Conservation (phyloP, 2,113 vertebrate genomes). For the Halcyon malimbica region DNA sequence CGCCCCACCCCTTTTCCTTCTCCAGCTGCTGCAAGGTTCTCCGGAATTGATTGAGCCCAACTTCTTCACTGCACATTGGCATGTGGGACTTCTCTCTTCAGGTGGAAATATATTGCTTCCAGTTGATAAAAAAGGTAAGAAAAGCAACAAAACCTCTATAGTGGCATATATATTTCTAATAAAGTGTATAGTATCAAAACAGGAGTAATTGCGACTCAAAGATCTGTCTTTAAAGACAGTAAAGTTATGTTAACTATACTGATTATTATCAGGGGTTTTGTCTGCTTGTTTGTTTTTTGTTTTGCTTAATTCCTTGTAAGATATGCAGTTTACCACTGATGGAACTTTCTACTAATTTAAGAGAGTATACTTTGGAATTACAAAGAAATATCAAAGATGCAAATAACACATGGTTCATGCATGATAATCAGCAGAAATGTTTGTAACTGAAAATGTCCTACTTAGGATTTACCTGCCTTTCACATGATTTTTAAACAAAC, state of each 20-base stretch:
- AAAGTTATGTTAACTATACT: neutral
- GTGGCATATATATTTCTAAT: neutral
- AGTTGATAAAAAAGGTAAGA: conserved; percentile 77
- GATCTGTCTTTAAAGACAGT: neutral
- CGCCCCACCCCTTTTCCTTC: neutral
- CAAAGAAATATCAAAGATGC: neutral
- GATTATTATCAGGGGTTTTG: neutral
- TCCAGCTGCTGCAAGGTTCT: conserved; percentile 85
- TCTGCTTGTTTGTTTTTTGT: neutral
- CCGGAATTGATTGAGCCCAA: conserved; percentile 81
- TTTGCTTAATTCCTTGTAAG: neutral
- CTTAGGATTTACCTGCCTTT: neutral
- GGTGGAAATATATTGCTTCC: conserved; percentile 51
- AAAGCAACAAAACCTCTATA: neutral
- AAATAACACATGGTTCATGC: neutral
- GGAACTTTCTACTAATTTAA: neutral
- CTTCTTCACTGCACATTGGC: conserved; percentile 76
- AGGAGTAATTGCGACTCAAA: neutral
- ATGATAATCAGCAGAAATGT: neutral
- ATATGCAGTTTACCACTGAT: neutral
- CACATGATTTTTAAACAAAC: neutral
- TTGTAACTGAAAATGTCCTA: neutral
- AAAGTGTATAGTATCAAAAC: neutral
- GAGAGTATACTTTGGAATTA: neutral
- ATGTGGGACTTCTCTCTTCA: conserved; percentile 65